These are phyloP conservation scores for Papilio xuthus DNA, from an alignment of 1,140 invertebrate genomes.

Conservation along the genomic window DNA sequence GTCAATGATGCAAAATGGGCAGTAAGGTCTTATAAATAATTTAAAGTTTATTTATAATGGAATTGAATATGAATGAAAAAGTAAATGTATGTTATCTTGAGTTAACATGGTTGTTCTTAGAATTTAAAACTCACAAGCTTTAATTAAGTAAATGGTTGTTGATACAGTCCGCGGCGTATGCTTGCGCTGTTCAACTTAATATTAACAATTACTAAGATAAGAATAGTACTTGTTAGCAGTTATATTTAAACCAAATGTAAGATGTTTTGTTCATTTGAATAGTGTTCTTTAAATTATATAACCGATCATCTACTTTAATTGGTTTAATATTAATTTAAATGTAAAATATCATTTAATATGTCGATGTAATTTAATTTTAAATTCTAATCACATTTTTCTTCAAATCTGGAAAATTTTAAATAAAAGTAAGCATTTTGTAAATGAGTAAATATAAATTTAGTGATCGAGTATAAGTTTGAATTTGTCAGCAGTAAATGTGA, in stretches of 20 bases:
- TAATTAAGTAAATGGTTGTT: background rate
- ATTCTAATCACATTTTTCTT: background rate
- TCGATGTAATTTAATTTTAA: background rate
- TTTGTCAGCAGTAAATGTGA: constrained; percentile 11
- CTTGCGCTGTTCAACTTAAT: constrained; percentile 9
- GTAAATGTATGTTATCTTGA: background rate
- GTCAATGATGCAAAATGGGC: too few relatives aligned
- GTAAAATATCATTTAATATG: background rate
- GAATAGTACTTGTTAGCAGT: background rate
- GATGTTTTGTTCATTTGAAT: too few relatives aligned
- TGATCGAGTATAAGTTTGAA: background rate
- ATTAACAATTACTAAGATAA: background rate
- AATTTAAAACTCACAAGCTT: background rate
- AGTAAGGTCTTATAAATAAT: too few relatives aligned
- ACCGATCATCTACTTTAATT: background rate
- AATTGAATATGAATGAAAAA: background rate
- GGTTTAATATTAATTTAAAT: background rate
- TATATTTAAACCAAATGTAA: background rate
- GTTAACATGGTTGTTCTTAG: background rate
- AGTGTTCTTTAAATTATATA: background rate
- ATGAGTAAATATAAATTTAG: background rate
- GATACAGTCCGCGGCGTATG: background rate
- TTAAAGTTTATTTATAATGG: background rate
- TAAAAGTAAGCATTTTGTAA: background rate
- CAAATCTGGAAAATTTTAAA: background rate